Evolutionary conservation across 2,888 invertebrate species (phyloP).

Genomic region (Cataglyphis rosenhaueri): DNA sequence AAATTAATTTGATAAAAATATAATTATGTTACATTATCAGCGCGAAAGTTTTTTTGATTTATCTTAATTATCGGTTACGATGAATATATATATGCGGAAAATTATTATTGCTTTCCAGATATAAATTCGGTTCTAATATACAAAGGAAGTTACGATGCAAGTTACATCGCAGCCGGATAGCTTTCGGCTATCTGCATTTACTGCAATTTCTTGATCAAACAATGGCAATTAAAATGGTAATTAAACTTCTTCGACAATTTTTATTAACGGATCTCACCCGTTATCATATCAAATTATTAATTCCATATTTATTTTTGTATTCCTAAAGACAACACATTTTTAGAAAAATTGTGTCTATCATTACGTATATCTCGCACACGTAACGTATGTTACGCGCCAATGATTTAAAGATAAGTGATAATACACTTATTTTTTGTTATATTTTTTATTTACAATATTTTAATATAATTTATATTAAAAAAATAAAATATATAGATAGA

Average conservation of each 20-base stretch:
- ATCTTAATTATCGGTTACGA: not conserved
- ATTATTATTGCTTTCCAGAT: constrained; percentile 10
- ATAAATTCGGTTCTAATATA: constrained; percentile 29
- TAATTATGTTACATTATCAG: not conserved
- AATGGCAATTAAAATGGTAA: not conserved
- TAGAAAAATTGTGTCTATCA: not conserved
- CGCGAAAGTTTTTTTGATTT: not conserved
- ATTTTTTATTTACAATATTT: not conserved
- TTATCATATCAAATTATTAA: not conserved
- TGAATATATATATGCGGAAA: constrained; percentile 7
- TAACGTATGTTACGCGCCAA: not conserved
- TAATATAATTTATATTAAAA: constrained; percentile 2
- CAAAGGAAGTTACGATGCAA: constrained; percentile 22
- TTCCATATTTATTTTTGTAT: not conserved
- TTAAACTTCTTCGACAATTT: not conserved
- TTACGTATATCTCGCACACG: not conserved
- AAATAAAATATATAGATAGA: not conserved
- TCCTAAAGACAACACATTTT: not conserved
- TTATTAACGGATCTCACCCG: not conserved
- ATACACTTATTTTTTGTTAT: not conserved
- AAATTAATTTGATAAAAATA: not conserved
- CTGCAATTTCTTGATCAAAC: constrained; percentile 24
- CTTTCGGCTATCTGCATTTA: constrained; percentile 36
- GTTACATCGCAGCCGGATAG: constrained; percentile 28
- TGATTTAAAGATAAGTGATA: not conserved